Percentiles rank a stretch among this genome's conserved stretches.
These are phyloP conservation scores for Bombus huntii DNA, from an alignment of 1,140 invertebrate species.

Conservation along the genomic window DNA sequence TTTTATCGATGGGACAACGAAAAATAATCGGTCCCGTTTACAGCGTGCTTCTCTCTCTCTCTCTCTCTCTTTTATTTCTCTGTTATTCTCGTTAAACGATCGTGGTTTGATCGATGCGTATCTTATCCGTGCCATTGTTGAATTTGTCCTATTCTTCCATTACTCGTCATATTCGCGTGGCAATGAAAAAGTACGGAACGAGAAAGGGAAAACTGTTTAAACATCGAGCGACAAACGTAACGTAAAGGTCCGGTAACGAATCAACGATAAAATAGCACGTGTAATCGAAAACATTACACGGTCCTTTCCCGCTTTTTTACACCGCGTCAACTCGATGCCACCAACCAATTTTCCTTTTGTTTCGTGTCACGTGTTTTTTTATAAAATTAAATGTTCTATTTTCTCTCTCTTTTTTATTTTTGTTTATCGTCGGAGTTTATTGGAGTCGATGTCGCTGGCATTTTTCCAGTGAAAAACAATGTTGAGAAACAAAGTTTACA, in stretches of 20 bases:
- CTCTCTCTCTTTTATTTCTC: background rate
- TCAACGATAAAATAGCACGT: conserved; percentile 5
- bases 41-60: background rate
- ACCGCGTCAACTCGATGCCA: background rate
- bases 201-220: background rate
- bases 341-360: background rate
- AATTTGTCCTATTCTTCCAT: background rate
- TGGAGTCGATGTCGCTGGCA: background rate
- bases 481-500: background rate
- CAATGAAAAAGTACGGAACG: background rate
- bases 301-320: background rate
- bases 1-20: conserved; percentile 45
- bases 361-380: background rate
- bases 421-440: background rate
- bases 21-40: conserved; percentile 30
- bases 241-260: background rate
- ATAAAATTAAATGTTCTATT: background rate
- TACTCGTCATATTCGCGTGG: background rate
- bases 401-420: background rate
- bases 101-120: conserved; percentile 23
- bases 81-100: background rate
- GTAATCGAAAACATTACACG: background rate
- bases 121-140: conserved; percentile 1
- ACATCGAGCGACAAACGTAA: background rate
- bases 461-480: background rate